phyloP scores from a whole-genome alignment of 2,888 invertebrate genomes.

The Eremobia ochroleuca region DNA sequence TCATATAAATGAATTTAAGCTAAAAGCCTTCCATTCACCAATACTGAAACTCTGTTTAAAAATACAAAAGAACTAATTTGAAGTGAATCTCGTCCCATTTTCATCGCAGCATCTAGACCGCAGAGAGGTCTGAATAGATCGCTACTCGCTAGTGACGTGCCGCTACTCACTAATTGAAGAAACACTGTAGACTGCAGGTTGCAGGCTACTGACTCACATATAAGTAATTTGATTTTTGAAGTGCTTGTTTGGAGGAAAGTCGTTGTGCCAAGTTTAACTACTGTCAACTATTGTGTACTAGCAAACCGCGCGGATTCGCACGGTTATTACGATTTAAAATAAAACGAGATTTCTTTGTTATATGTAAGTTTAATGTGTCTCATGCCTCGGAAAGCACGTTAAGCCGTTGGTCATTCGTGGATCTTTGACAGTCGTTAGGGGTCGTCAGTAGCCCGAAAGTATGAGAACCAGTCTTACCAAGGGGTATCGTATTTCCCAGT shows the following conservation, averaged over 20 bases:
- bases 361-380: too few species aligned
- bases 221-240: slow-evolving; percentile 21
- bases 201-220: neutral
- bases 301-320: neutral
- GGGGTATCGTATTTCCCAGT: too few species aligned
- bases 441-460: too few species aligned
- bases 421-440: too few species aligned
- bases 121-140: slow-evolving; percentile 28
- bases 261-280: neutral
- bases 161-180: neutral
- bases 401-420: too few species aligned
- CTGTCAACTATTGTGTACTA: neutral
- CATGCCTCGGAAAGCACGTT: too few species aligned
- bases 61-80: slow-evolving; percentile 3
- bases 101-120: slow-evolving; percentile 7
- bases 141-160: slow-evolving; percentile 4
- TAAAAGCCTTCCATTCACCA: neutral
- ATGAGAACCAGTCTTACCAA: too few species aligned
- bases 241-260: neutral
- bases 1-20: neutral
- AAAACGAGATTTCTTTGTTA: too few species aligned
- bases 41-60: neutral
- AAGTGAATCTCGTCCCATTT: slow-evolving; percentile 7
- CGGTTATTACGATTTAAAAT: neutral
- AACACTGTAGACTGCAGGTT: neutral